These are phyloP conservation scores for Gnathonemus longibarbis DNA, from an alignment of 2,113 vertebrate species.

Conservation along the genomic window DNA sequence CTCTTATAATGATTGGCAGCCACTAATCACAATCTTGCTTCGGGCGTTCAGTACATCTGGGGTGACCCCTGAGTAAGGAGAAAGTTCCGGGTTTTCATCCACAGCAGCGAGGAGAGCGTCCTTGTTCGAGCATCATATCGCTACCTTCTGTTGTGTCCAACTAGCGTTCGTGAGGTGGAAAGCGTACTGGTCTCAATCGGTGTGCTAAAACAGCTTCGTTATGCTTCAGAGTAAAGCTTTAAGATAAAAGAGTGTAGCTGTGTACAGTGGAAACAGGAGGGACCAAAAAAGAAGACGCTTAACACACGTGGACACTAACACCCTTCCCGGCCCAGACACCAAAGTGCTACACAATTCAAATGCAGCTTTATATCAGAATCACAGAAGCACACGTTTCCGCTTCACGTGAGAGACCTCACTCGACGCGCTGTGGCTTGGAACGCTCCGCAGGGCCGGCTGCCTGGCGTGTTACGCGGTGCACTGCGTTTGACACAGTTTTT, in stretches of 20 bases:
- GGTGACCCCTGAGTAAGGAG: conserved; percentile 34
- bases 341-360: not conserved
- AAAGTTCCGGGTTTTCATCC: conserved; percentile 41
- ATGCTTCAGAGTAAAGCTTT: not conserved
- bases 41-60: conserved; percentile 45
- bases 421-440: not conserved
- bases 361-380: not conserved
- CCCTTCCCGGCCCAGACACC: not conserved
- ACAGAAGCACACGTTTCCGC: not conserved
- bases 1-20: conserved; percentile 6
- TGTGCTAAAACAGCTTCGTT: not conserved
- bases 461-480: not conserved
- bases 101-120: conserved; percentile 5
- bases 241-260: conserved; percentile 18
- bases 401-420: not conserved
- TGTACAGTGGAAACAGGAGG: not conserved
- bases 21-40: conserved; percentile 33
- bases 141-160: conserved; percentile 16
- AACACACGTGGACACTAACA: not conserved
- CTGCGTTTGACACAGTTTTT: not conserved
- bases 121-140: conserved; percentile 21
- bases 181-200: conserved; percentile 47
- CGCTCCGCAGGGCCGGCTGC: not conserved
- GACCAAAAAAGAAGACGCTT: not conserved
- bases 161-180: conserved; percentile 34